A percentile compares a stretch with the other conserved stretches of the same genome.
Evolutionary conservation across 2,888 invertebrate genomes (phyloP).

Genomic region (Dioctria rufipes): DNA sequence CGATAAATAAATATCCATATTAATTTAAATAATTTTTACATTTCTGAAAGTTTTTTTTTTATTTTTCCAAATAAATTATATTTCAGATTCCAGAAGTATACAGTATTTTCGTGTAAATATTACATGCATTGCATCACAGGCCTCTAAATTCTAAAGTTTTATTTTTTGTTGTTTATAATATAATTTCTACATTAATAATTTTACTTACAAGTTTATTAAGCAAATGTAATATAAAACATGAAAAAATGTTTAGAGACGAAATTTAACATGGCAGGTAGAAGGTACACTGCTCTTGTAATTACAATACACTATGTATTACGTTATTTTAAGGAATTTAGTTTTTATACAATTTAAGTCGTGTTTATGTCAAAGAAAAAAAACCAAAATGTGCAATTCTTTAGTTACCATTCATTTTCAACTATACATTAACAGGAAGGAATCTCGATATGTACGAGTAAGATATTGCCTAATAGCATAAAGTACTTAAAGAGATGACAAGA

Average conservation of each 20-base stretch:
- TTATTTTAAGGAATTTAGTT: no score
- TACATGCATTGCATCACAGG: constrained; percentile 53
- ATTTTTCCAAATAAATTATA: constrained; percentile 13
- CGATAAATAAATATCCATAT: neutral
- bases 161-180: constrained; percentile 18
- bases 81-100: constrained; percentile 37
- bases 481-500: no score
- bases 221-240: neutral
- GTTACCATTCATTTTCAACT: no score
- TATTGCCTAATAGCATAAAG: no score
- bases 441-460: no score
- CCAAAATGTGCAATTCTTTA: no score
- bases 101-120: constrained; percentile 42
- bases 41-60: neutral
- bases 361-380: no score
- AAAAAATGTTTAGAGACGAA: constrained; percentile 19
- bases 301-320: no score
- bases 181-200: constrained; percentile 37
- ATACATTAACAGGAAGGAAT: no score
- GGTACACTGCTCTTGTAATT: constrained; percentile 30
- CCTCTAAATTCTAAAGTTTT: constrained; percentile 50
- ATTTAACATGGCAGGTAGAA: constrained; percentile 21
- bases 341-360: no score
- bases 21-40: neutral
- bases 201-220: constrained; percentile 17